Conservation (phyloP, 1,140 invertebrate genomes). For the Proales similis region DNA sequence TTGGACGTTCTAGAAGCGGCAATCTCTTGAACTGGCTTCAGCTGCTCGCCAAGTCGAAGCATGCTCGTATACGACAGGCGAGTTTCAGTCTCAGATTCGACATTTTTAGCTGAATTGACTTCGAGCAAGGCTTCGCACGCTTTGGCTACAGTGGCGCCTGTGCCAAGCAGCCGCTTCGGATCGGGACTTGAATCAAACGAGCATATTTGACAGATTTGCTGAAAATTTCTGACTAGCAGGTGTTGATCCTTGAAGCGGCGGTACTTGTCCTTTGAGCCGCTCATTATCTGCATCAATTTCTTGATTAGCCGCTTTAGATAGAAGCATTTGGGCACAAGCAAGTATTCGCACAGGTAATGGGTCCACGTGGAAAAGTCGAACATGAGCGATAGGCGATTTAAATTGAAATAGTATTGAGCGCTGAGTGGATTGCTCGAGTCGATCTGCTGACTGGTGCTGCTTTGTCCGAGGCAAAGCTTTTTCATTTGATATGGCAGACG, state of each 20-base stretch:
- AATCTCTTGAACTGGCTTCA: conserved; percentile 86
- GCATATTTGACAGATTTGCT: conserved; percentile 51
- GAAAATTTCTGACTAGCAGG: conserved; percentile 57
- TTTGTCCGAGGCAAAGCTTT: conserved; percentile 49
- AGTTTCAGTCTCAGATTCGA: conserved; percentile 39
- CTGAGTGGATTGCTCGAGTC: background rate
- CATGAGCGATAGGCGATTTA: no score
- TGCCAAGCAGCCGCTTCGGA: conserved; percentile 40
- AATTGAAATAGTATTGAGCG: no score
- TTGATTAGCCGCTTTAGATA: conserved; percentile 57
- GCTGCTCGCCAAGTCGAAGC: conserved; percentile 64
- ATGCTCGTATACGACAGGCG: background rate
- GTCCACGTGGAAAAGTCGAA: conserved; percentile 59
- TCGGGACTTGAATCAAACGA: conserved; percentile 42
- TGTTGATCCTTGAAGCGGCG: conserved; percentile 84
- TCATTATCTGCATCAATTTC: conserved; percentile 75
- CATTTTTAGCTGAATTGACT: conserved; percentile 75
- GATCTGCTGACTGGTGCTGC: conserved; percentile 40
- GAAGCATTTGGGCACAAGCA: conserved; percentile 69
- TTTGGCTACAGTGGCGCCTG: conserved; percentile 41
- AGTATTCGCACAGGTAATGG: conserved; percentile 81
- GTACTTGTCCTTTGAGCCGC: conserved; percentile 90
- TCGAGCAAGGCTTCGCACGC: conserved; percentile 61
- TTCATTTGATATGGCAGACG: conserved; percentile 76
- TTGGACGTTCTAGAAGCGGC: conserved; percentile 80